Evolutionary conservation across 2,888 invertebrate species (phyloP), one percentile per base, ranked within the genome.

Genomic region (Eupithecia exiguata): DNA sequence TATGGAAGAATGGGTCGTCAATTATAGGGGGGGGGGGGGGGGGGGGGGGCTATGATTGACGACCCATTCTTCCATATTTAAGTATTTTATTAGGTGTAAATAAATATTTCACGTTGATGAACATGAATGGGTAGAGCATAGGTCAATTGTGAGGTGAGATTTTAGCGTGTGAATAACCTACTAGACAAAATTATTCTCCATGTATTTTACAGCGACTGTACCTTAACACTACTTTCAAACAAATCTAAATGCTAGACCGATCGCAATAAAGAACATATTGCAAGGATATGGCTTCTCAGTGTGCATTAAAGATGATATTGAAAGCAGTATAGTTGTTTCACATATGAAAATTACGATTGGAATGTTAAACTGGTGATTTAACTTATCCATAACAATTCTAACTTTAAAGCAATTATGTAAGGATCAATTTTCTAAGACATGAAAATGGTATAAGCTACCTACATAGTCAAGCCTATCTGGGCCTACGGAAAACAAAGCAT

Each of bases 211-310:
- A 40, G 21, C 38, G 68, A 68, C 36, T 21, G 38, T 68, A 68
- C 49, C 14, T 3, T 6, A 21, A 10, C 35, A 36, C 36, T 6
- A 25, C 53, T 69, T 69, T 65, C 82, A 83, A 74, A 81, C 86
- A 79, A 86, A 84, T 84, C 82, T 84, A 79, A 82, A 79, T 82
- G 80, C 81, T 87, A 84, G 78, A 30, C 12, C 16, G 53, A 70
- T 78, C 63, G 78, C 46, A 73, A 75, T 83, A 88, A 80, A 83
- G 83, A 78, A 77, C 75, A 82, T 70, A 83, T 80, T 66, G 66
- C 87, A 68, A 78, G 81, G 75, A 71, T 78, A 70, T 73, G 30
- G 71, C 43, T 25, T 69, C 53, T 70, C 61, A 74, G 70, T 78
- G 70, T 61, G 68, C 73, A 77, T 79, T 72, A 72, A 76, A 81